Base-by-base conservation (phyloP, 2,113 vertebrate genomes). In the Phrynosoma platyrhinos region DNA sequence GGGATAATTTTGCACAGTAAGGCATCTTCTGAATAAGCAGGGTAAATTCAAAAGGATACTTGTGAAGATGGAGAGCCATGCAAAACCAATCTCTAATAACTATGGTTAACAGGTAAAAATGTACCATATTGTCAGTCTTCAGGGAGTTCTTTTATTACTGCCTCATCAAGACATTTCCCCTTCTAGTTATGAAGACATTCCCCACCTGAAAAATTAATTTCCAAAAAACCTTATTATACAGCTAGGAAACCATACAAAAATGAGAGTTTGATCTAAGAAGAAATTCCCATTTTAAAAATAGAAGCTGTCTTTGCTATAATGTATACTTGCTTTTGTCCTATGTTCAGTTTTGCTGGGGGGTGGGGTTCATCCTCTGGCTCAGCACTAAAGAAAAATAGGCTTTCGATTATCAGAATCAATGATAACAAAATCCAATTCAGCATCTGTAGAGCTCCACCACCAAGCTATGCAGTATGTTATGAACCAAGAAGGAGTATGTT, bases 1-100 rank as follows among this genome's bases (percentile, higher is more conserved):
- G 91, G 86, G 58, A 90, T 92, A 86, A 91, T 94, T 95, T 90
- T 91, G 69, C 89, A 92, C 88, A 75, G 88, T 82, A 91, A 82
- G 42, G 16, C 82, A 81, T 77, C 52, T 90, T 84, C 79, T 69
- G 87, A 71, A 88, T 62, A 79, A 91, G 66, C 53, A 74, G 82
- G 94, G 85, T 91, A 82, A 86, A 82, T 82, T 85, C 87, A 14
- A 89, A 84, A 83, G 80, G 81, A n/a, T 87, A 47, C 82, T 62
- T 72, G n/a, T 75, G 83, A 87, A 83, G 88, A 81, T 76, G 84
- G 66, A 69, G 91, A 93, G 89, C 86, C 90, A 77, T 4, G 78
- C 47, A 64, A 82, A 42, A 90, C 78, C 84, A 2, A 23, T 72
- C 69, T 42, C 58, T 90, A 95, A 94, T 89, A 87, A 82, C 87